Evolutionary conservation across 1,140 invertebrate genomes (phyloP), one percentile per base, ranked within the genome.

Genomic region (Xylocopa sonorina): DNA sequence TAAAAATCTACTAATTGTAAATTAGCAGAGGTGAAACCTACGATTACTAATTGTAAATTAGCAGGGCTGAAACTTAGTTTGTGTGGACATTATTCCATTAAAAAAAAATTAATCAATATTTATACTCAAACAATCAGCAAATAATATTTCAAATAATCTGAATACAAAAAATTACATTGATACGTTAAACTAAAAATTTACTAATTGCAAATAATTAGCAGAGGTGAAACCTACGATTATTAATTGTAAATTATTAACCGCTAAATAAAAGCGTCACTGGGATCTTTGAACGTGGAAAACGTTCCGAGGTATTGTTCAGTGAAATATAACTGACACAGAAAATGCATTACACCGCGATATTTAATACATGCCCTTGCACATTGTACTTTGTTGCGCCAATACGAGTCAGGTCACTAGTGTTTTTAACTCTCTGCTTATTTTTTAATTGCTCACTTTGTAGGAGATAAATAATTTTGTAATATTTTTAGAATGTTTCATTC

Each of bases 21-120:
- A n/a, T n/a, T n/a, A n/a, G n/a, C n/a, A n/a, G n/a, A n/a, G n/a
- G n/a, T n/a, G n/a, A n/a, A n/a, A n/a, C n/a, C 21, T 29, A 27
- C 38, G 27, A 43, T 38, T 46, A 57, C 50, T 76, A 57, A 67
- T 76, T 76, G 55, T 34, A 50, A 67, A n/a, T 67, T 46, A 67
- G n/a, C n/a, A n/a, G n/a, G n/a, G n/a, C n/a, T n/a, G n/a, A n/a
- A n/a, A n/a, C n/a, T n/a, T n/a, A n/a, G n/a, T n/a, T n/a, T n/a
- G n/a, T n/a, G n/a, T n/a, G n/a, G n/a, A n/a, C n/a, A n/a, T n/a
- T n/a, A n/a, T n/a, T n/a, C n/a, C n/a, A n/a, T n/a, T n/a, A n/a
- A n/a, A n/a, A n/a, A n/a, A n/a, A n/a, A n/a, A n/a, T n/a, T n/a
- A n/a, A n/a, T n/a, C n/a, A n/a, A n/a, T n/a, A n/a, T n/a, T n/a